These are phyloP conservation scores for Ormyrus thymus DNA, from an alignment of 2,888 invertebrate species.

Conservation along the genomic window DNA sequence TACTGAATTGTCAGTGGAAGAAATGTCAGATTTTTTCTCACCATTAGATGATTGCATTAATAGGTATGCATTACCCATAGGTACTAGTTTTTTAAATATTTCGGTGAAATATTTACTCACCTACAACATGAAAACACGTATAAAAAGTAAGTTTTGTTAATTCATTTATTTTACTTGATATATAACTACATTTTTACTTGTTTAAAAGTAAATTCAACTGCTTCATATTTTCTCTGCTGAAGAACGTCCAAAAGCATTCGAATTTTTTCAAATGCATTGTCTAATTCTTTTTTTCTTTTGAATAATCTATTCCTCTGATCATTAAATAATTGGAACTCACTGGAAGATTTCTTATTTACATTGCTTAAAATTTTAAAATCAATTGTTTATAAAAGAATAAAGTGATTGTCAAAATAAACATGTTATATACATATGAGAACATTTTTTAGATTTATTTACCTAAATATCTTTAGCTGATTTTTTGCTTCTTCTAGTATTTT, in stretches of 20 bases:
- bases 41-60: conserved; percentile 89
- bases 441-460: conserved; percentile 58
- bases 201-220: conserved; percentile 98
- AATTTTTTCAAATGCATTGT: conserved; percentile 92
- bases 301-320: conserved; percentile 98
- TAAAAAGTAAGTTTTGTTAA: not conserved
- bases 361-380: conserved; percentile 79
- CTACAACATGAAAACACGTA: conserved; percentile 51
- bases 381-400: too few relatives aligned
- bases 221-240: conserved; percentile 97
- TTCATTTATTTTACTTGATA: not conserved
- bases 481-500: conserved; percentile 97
- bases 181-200: conserved; percentile 77
- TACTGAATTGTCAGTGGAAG: conserved; percentile 78
- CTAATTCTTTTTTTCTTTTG: conserved; percentile 95
- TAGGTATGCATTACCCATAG: conserved; percentile 93
- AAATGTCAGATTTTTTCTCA: too few relatives aligned
- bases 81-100: conserved; percentile 97
- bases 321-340: conserved; percentile 98
- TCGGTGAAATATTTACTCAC: conserved; percentile 97
- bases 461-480: conserved; percentile 95
- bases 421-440: too few relatives aligned
- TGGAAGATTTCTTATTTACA: conserved; percentile 99
- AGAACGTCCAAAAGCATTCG: conserved; percentile 94
- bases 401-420: too few relatives aligned